Evolutionary conservation across 2,888 invertebrate genomes (phyloP).

Genomic region (Rhamnusium bicolor): DNA sequence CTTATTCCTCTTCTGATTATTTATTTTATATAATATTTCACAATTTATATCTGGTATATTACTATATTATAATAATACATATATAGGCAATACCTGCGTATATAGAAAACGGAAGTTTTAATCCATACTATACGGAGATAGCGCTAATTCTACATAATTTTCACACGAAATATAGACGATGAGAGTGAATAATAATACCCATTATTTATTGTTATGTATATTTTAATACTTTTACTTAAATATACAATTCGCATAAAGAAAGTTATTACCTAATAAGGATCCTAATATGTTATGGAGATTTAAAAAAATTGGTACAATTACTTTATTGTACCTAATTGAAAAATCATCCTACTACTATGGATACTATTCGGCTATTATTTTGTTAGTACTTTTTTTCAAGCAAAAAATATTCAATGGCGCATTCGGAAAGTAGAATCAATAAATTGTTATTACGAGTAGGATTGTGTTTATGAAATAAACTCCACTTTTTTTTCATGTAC

Average conservation of each 20-base stretch:
- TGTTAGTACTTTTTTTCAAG: no score
- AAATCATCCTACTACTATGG: no score
- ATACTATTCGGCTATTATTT: no score
- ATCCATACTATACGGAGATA: slow-evolving; percentile 17
- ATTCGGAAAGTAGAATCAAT: no score
- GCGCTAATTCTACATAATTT: slow-evolving; percentile 33
- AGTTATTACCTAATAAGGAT: slow-evolving; percentile 34
- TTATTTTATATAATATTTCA: neutral
- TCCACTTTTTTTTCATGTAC: no score
- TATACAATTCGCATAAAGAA: slow-evolving; percentile 42
- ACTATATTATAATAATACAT: neutral
- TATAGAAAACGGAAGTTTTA: slow-evolving; percentile 24
- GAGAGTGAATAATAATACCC: slow-evolving; percentile 43
- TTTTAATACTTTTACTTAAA: slow-evolving; percentile 37
- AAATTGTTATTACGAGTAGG: no score
- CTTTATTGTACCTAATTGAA: no score
- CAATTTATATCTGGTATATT: neutral
- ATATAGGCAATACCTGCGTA: neutral
- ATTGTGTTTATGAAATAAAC: no score
- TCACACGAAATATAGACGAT: slow-evolving; percentile 43
- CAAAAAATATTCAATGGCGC: no score
- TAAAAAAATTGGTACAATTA: no score
- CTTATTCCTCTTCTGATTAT: no score
- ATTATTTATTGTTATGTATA: slow-evolving; percentile 43
- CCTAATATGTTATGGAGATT: neutral